Evolutionary conservation across 2,113 vertebrate species (phyloP), one percentile per base, ranked within the genome.

Genomic region (Oncorhynchus nerka): DNA sequence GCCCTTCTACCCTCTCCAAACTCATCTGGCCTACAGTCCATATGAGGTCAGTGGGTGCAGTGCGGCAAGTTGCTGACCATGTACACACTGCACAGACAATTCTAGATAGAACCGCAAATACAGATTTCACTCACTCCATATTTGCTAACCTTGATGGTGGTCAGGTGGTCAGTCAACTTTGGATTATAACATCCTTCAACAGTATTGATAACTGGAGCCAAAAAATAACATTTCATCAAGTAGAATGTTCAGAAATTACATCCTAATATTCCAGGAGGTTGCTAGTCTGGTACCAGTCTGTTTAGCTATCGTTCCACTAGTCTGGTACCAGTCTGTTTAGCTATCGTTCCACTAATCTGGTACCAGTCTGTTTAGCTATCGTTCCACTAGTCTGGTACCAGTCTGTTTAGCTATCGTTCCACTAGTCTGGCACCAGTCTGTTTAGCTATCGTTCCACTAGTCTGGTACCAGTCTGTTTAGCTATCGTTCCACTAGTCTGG

Each of bases 151-250:
- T 39, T 62, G 79, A 75, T 67, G 75, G 80, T 68, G 75, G 61
- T 81, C 77, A 65, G 7, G 55, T 83, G 86, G 85, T 89, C 83
- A 84, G 75, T 89, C 70, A 85, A 76, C 85, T 81, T n/a, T 8
- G 26, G 13, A 45, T 74, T 70, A 71, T 24, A 57, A 74, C 13
- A 76, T 75, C 11, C 5, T 0, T 7, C 20, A 57, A 57, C 19
- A 57, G 20, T 6, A 15, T 57, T 15, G 55, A 57, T 62, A 68
- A 79, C 48, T 74, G 6, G 65, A 77, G 61, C 28, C 70, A 49
- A 68, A 6, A 11, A 6, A 2, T 4, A 67, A n/a, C 39, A 72
- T 55, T 8, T 8, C 1, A 16, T 45, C 16, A 57, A 19, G 13
- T 15, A 20, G 8, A 65, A 55, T 30, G 69, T 62, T 20, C 65